These are phyloP conservation scores for Eristalis arbustorum DNA, from an alignment of 2,888 invertebrate genomes.

Conservation along the genomic window DNA sequence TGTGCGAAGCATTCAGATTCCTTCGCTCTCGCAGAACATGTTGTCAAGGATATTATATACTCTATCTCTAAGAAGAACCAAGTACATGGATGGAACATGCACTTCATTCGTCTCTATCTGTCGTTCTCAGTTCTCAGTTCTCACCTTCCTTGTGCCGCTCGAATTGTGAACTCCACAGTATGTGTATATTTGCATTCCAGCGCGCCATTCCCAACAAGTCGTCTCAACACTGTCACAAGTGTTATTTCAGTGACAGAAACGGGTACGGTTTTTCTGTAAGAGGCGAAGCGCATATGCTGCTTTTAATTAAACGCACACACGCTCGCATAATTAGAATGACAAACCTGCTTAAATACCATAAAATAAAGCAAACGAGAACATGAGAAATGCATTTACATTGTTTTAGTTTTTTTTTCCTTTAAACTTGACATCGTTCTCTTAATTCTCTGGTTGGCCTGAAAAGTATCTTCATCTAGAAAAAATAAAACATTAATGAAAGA, in stretches of 20 bases:
- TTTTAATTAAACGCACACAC: slow-evolving; percentile 34
- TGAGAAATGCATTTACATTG: background rate
- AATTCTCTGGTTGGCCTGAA: slow-evolving; percentile 6
- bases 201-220: background rate
- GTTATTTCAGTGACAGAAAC: background rate
- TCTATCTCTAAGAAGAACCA: background rate
- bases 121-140: no score
- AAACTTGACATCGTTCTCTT: slow-evolving; percentile 44
- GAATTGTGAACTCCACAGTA: background rate
- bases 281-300: background rate
- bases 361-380: background rate
- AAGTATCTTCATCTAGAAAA: background rate
- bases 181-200: background rate
- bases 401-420: slow-evolving; percentile 1
- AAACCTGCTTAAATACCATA: background rate
- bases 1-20: background rate
- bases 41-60: background rate
- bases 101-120: background rate
- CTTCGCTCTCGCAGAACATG: background rate
- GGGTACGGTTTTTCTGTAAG: background rate
- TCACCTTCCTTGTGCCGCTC: background rate
- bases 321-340: slow-evolving; percentile 29
- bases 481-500: slow-evolving; percentile 2
- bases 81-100: background rate
- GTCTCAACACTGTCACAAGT: background rate